Conservation (phyloP, 2,797 vertebrate genomes). For the Uromys caudimaculatus region DNA sequence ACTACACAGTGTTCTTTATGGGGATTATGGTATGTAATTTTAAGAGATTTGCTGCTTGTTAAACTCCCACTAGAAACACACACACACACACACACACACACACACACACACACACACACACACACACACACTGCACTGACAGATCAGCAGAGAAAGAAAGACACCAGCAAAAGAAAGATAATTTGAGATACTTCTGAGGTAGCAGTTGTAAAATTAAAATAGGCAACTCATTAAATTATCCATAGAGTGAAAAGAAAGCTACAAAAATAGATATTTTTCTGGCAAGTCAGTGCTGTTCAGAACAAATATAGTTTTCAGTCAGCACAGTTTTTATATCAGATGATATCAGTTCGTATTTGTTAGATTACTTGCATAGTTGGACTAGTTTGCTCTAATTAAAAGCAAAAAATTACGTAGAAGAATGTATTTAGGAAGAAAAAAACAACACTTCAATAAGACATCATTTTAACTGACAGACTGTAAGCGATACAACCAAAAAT, state of each 20-base stretch:
- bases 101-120: neutral
- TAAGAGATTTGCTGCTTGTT: conserved; percentile 56
- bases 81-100: conserved; percentile 4
- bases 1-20: conserved; percentile 29
- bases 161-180: conserved; percentile 74
- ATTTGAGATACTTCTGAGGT: conserved; percentile 81
- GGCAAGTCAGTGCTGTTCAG: conserved; percentile 83
- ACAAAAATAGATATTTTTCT: conserved; percentile 83
- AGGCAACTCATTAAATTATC: conserved; percentile 81
- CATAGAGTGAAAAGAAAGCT: conserved; percentile 81
- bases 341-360: conserved; percentile 73
- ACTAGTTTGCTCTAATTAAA: conserved; percentile 70
- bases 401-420: conserved; percentile 69
- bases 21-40: conserved; percentile 54
- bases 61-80: conserved; percentile 62
- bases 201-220: conserved; percentile 84
- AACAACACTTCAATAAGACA: conserved; percentile 58
- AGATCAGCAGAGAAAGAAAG: conserved; percentile 67
- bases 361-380: conserved; percentile 64
- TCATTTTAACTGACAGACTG: conserved; percentile 75
- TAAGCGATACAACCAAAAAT: conserved; percentile 59
- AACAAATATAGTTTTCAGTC: conserved; percentile 79
- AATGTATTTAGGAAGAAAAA: conserved; percentile 68
- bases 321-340: conserved; percentile 73
- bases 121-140: conserved; percentile 49